Base-by-base conservation (phyloP, 2,113 vertebrate genomes). In the Suricata suricatta region DNA sequence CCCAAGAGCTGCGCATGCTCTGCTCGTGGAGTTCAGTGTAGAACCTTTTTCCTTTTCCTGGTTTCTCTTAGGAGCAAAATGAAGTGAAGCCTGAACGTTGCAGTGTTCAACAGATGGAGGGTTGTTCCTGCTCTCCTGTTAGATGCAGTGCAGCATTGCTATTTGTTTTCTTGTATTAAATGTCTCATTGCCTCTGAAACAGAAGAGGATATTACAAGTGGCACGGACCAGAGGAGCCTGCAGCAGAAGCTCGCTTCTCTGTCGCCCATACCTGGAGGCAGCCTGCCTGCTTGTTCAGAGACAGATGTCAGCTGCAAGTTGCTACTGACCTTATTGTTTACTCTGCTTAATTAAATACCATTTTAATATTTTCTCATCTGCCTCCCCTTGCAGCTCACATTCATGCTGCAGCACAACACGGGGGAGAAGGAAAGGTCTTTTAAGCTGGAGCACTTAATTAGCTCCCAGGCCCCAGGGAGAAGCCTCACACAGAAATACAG, bases 381-480 rank as follows among this genome's bases (percentile, higher is more conserved):
- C 74, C 57, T 7, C 54, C 80, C 91, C 31, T 83, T 50, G 54
- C 91, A 52, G 13, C 47, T 90, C 85, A 93, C 64, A 38, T 29
- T 44, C 82, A 21, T 60, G 88, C 88, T 85, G 84, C 0, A 11
- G 69, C 91, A 88, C 96, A 14, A 76, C 57, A 35, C 54, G 66
- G 76, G 50, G 90, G 64, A 88, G n/a, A 82, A 95, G 81, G 85
- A 63, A 88, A 85, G 41, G 81, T 76, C 85, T 97, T 96, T 80
- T 15, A 88, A 80, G 92, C 33, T 7, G 21, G 92, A 91, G 81
- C 41, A 16, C 81, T 94, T 97, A 95, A 97, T 98, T 97, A 95
- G 85, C 76, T 96, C 35, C 11, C 2, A 3, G 93, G 33, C 69
- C 80, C 64, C 63, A 6, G 5, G 31, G 66, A 52, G 76, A 92